Percentiles rank a stretch among this genome's conserved stretches.
Evolutionary conservation across 92 coral and sea anemone species (phyloP).

Genomic region (Actinostola sp.): DNA sequence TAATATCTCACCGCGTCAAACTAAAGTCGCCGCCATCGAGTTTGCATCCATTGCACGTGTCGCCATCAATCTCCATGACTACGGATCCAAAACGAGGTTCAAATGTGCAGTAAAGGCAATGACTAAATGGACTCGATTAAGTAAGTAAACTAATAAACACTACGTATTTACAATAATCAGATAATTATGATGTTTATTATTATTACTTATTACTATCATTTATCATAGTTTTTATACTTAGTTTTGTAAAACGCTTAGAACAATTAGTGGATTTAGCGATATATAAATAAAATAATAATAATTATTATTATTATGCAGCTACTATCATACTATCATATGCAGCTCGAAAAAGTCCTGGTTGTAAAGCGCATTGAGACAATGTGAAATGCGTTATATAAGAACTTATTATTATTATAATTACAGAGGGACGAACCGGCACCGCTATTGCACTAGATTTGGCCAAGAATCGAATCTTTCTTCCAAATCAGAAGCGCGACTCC

Average conservation of each 20-base stretch:
- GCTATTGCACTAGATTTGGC: conserved; percentile 40
- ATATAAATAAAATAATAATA: too few relatives aligned
- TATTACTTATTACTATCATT: too few relatives aligned
- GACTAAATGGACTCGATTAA: conserved; percentile 5
- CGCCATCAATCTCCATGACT: conserved; percentile 46
- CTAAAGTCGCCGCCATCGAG: conserved; percentile 66
- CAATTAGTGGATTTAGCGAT: too few relatives aligned
- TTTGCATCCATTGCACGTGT: conserved; percentile 19
- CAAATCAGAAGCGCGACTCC: conserved; percentile 10
- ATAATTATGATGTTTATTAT: neutral
- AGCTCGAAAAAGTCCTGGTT: too few relatives aligned
- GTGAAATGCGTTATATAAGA: neutral
- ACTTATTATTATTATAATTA: neutral
- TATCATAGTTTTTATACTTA: too few relatives aligned
- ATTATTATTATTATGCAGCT: too few relatives aligned
- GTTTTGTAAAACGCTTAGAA: too few relatives aligned
- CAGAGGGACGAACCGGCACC: conserved; percentile 33
- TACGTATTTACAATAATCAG: too few relatives aligned
- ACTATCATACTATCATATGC: too few relatives aligned
- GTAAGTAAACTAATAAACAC: conserved; percentile 21
- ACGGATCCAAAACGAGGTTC: conserved; percentile 64
- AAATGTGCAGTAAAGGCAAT: conserved; percentile 51
- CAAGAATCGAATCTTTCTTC: conserved; percentile 36
- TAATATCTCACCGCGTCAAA: conserved; percentile 57
- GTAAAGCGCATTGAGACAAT: too few relatives aligned